Conservation (phyloP, 2,113 vertebrate genomes). For the Platichthys flesus region DNA sequence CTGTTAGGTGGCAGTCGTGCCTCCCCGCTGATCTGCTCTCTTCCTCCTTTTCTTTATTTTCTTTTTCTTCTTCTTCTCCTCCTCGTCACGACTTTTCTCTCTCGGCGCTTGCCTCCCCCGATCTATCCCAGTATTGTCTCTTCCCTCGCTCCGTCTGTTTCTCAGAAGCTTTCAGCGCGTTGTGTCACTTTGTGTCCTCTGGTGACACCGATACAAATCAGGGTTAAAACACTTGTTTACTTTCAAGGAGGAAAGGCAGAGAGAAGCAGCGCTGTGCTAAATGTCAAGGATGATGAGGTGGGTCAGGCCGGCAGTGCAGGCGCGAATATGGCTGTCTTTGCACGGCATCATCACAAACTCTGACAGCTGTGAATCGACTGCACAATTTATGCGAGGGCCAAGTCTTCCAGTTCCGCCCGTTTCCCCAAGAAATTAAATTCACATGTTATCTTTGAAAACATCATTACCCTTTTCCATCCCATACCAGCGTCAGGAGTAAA, state of each 20-base stretch:
- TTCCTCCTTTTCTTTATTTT: constrained; percentile 16
- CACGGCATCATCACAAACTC: constrained; percentile 30
- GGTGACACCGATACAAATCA: constrained; percentile 70
- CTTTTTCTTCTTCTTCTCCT: background rate
- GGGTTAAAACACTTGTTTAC: constrained; percentile 74
- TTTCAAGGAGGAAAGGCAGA: constrained; percentile 34
- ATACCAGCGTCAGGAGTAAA: constrained; percentile 25
- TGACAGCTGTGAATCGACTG: constrained; percentile 13
- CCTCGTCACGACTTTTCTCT: background rate
- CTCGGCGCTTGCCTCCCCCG: background rate
- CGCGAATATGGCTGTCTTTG: constrained; percentile 62
- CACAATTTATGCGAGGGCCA: constrained; percentile 54
- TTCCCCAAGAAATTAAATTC: constrained; percentile 68
- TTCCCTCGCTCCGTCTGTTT: background rate
- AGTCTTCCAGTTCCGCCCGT: constrained; percentile 48
- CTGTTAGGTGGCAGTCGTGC: constrained; percentile 70
- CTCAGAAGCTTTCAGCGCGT: constrained; percentile 44
- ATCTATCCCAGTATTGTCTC: no score
- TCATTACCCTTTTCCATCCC: constrained; percentile 44
- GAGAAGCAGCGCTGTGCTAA: constrained; percentile 56
- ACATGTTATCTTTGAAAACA: constrained; percentile 64
- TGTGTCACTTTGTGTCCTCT: constrained; percentile 52
- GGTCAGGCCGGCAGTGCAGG: constrained; percentile 64
- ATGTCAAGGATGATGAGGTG: constrained; percentile 82
- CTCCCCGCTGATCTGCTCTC: constrained; percentile 27